A percentile compares a stretch with the other conserved stretches of the same genome.
Conservation (phyloP, 2,113 vertebrate species). For the Eptesicus fuscus region DNA sequence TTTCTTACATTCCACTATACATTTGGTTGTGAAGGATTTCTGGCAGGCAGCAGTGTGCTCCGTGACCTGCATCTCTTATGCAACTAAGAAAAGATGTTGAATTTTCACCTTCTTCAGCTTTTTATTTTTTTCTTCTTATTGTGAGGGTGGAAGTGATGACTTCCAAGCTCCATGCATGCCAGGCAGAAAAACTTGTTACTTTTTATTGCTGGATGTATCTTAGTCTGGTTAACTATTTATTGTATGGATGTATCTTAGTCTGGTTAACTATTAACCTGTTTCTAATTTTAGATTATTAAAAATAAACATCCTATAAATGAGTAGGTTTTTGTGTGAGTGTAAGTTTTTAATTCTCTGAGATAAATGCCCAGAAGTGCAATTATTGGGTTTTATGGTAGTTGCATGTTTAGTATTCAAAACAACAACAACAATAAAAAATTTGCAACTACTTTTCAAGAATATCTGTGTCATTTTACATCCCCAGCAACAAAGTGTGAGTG, state of each 20-base stretch:
- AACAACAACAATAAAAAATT: neutral
- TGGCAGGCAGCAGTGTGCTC: neutral
- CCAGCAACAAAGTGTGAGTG: neutral
- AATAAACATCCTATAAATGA: neutral
- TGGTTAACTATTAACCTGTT: neutral
- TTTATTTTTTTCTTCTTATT: no score
- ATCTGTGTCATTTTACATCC: neutral
- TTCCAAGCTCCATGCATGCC: neutral
- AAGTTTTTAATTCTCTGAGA: neutral
- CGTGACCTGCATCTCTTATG: neutral
- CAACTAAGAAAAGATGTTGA: neutral
- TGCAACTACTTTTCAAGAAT: neutral
- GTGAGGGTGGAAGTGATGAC: neutral
- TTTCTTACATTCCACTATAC: neutral
- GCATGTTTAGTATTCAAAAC: neutral
- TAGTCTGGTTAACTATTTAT: neutral
- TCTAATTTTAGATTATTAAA: neutral
- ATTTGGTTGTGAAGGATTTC: neutral
- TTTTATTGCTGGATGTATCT: neutral
- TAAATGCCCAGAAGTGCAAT: neutral
- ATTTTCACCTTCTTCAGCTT: neutral
- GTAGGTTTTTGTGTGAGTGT: neutral
- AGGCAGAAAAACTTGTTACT: neutral
- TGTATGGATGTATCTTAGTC: neutral
- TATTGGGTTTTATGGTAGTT: neutral